Conservation (phyloP, 2,888 invertebrate species). For the Drosophila cognata region DNA sequence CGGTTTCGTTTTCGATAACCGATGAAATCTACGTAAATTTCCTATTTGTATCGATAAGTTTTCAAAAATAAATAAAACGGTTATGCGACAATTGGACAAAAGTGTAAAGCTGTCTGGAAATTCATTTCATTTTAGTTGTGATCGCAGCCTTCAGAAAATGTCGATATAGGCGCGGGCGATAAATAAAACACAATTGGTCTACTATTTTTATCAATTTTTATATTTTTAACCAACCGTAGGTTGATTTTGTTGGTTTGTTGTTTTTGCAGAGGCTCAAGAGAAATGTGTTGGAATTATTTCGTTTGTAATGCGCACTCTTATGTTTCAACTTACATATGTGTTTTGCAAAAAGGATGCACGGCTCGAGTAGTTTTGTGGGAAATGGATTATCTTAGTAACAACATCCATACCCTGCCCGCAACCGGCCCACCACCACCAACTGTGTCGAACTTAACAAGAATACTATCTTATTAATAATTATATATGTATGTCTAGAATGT, state of each 20-base stretch:
- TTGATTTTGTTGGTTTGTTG: constrained; percentile 74
- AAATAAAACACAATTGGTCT: constrained; percentile 61
- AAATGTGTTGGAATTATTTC: constrained; percentile 34
- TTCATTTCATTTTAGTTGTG: background rate
- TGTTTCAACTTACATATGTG: constrained; percentile 25
- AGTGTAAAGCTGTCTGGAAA: background rate
- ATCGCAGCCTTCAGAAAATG: background rate
- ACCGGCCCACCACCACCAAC: constrained; percentile 9
- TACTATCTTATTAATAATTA: constrained; percentile 46
- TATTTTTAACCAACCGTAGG: constrained; percentile 80
- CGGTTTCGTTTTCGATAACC: background rate
- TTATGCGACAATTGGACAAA: background rate
- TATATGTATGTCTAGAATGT: constrained; percentile 29
- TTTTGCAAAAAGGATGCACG: constrained; percentile 14
- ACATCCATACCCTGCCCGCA: constrained; percentile 7
- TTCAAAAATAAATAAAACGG: background rate
- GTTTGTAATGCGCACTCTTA: constrained; percentile 25
- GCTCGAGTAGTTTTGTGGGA: constrained; percentile 3
- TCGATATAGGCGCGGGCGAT: background rate
- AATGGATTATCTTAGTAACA: constrained; percentile 3
- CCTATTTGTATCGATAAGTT: background rate
- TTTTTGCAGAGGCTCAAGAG: constrained; percentile 50
- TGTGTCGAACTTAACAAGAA: constrained; percentile 46
- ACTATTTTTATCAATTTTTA: constrained; percentile 83
- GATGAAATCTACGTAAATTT: background rate